Evolutionary conservation across 2,888 invertebrate genomes (phyloP).

Genomic region (Tetragnatha montana): DNA sequence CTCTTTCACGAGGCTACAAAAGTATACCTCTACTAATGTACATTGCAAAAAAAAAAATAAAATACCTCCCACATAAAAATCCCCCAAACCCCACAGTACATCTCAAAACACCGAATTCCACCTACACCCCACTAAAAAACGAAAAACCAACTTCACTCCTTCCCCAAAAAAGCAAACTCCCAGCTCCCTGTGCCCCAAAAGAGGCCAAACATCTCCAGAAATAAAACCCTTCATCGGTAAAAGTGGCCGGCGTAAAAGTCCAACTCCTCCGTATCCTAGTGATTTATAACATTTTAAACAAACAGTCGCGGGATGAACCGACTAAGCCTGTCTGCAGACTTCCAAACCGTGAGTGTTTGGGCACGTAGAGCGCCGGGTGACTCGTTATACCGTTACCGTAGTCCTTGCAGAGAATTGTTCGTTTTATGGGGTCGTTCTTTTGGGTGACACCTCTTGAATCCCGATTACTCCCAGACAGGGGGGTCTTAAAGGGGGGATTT

Average conservation of each 20-base stretch:
- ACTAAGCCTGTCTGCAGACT: constrained; percentile 13
- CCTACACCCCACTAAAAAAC: background rate
- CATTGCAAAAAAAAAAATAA: no score
- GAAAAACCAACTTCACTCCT: background rate
- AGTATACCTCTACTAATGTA: no score
- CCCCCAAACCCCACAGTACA: background rate
- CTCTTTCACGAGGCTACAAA: no score
- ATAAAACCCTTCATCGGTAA: background rate
- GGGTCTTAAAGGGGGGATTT: background rate
- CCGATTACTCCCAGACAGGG: constrained; percentile 6
- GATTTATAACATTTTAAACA: constrained; percentile 62
- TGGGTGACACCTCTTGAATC: constrained; percentile 23
- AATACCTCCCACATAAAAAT: background rate
- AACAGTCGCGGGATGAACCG: constrained; percentile 48
- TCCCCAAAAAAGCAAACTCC: background rate
- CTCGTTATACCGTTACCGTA: background rate
- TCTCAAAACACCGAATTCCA: background rate
- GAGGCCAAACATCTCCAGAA: background rate
- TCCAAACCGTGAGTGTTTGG: background rate
- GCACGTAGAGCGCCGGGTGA: background rate
- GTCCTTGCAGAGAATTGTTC: constrained; percentile 8
- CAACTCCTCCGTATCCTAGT: constrained; percentile 18
- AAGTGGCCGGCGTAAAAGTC: constrained; percentile 5
- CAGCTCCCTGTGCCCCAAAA: background rate
- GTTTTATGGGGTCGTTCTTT: constrained; percentile 33